Base-by-base conservation (phyloP, 2,113 vertebrate species). In the Vulpes vulpes region DNA sequence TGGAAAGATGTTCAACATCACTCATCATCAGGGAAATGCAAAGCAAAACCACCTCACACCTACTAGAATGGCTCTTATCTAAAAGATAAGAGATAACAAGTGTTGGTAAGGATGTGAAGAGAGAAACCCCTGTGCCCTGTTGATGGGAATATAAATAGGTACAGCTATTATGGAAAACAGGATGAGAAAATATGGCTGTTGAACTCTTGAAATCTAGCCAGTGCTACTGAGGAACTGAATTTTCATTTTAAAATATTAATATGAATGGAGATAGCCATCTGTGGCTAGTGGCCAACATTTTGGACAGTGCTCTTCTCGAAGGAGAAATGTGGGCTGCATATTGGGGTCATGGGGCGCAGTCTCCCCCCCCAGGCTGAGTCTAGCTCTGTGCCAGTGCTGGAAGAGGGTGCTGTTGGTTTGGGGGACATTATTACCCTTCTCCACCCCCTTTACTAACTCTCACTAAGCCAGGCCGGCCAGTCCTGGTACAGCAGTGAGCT, bases 171-270 rank as follows among this genome's bases (percentile, higher is more conserved):
- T 30, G 74, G 74, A 78, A 78, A 76, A 76, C 12, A 25, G 22
- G 23, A 25, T 43, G 71, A 74, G 71, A 74, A 74, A 76, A 49
- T 30, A 51, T n/a, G 38, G 22, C 12, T 16, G 0, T 0, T 3
- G 27, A 76, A 30, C 30, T 49, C 73, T 71, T 55, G 23, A 78
- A 96, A n/a, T 67, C 51, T 57, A 94, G 9, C 30, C n/a, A 69
- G 5, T 23, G 14, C 74, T 35, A 91, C 27, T 1, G 17, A 92
- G 20, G 4, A 65, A 17, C n/a, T 60, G 30, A 78, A 76, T 49
- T 94, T 96, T 95, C 62, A 60, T 87, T 67, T 91, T 51, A 53
- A 83, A 95, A 38, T 73, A 80, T 43, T 43, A 11, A 87, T 65
- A 62, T 57, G 73, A 23, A 93, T 60, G 25, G 43, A 62, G 80